Evolutionary conservation across 2,113 vertebrate species (phyloP).

Genomic region (Synchiropus splendidus): DNA sequence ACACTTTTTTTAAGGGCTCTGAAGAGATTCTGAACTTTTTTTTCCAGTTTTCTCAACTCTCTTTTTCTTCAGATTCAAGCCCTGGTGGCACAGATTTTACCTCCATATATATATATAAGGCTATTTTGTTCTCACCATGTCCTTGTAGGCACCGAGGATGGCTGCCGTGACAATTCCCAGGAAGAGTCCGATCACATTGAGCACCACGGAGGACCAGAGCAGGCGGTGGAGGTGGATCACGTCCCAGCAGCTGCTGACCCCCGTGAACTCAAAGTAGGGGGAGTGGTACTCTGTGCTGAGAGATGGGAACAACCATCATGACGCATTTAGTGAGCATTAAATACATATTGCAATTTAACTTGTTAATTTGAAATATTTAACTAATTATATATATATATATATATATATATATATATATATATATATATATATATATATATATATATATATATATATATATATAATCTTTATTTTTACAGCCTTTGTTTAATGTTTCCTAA

Average conservation of each 20-base stretch:
- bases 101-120: no score
- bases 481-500: background rate
- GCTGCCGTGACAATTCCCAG: constrained; percentile 83
- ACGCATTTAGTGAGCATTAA: no score
- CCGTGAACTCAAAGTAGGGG: constrained; percentile 78
- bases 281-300: constrained; percentile 64
- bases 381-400: no score
- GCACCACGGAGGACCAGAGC: constrained; percentile 80
- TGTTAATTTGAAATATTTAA: no score
- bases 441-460: background rate
- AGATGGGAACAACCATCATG: background rate
- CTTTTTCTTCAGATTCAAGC: no score
- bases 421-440: background rate
- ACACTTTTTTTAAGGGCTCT: no score
- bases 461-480: background rate
- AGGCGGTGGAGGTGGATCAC: constrained; percentile 82
- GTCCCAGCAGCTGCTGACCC: constrained; percentile 79
- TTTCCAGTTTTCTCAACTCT: no score
- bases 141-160: constrained; percentile 88
- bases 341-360: no score
- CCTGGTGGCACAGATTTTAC: no score
- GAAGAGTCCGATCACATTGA: constrained; percentile 78
- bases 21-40: no score
- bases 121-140: no score
- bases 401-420: no score